Percentiles rank a stretch among this genome's conserved stretches.
These are phyloP conservation scores for Hemibagrus wyckioides DNA, from an alignment of 2,113 vertebrate species.

Conservation along the genomic window DNA sequence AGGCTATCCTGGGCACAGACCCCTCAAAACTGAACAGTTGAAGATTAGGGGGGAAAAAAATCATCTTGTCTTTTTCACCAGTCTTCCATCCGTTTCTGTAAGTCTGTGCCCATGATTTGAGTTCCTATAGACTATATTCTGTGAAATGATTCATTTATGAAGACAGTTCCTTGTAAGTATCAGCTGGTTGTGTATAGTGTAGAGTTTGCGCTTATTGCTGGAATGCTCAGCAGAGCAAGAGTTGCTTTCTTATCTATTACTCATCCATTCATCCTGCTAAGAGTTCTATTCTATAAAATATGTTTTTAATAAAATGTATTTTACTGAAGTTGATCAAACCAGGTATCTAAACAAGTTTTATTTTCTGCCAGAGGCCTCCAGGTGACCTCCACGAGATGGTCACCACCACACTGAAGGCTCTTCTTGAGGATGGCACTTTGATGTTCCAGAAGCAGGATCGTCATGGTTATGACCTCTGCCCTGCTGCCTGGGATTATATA, in stretches of 20 bases:
- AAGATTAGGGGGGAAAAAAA: no score
- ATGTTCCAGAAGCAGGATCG: slow-evolving; percentile 77
- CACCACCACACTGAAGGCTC: slow-evolving; percentile 77
- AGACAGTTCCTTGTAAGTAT: neutral
- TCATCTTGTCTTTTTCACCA: no score
- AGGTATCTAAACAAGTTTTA: neutral
- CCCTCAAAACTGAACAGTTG: no score
- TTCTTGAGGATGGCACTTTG: slow-evolving; percentile 76
- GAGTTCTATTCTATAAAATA: neutral
- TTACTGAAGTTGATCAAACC: neutral
- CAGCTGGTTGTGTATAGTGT: neutral
- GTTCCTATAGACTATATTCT: no score
- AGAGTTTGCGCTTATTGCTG: neutral
- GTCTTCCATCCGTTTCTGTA: no score
- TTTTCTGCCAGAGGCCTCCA: slow-evolving; percentile 76
- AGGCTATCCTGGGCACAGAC: no score
- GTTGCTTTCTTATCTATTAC: neutral
- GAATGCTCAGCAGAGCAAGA: neutral
- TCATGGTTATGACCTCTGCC: slow-evolving; percentile 82
- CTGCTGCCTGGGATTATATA: slow-evolving; percentile 82
- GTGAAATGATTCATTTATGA: neutral
- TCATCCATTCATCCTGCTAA: neutral
- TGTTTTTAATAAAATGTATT: neutral
- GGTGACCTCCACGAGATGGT: slow-evolving; percentile 78
- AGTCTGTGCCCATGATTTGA: no score